Evolutionary conservation across 2,797 vertebrate genomes (phyloP).

Genomic region (Salmo trutta): DNA sequence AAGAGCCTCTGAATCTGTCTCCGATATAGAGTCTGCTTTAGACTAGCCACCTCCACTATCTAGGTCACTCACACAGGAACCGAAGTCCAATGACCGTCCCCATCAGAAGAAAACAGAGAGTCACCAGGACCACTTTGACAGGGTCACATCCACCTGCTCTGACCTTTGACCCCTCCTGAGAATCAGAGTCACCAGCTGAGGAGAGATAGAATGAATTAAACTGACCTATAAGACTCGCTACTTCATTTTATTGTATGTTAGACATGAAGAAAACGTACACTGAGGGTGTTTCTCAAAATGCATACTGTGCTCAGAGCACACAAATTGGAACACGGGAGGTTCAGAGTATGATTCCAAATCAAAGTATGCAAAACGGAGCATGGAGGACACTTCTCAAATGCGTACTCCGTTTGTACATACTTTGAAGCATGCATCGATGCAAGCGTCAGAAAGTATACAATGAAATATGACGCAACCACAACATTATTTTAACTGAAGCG

Average conservation of each 20-base stretch:
- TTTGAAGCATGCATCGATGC: too few relatives aligned
- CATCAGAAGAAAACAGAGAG: slow-evolving; percentile 22
- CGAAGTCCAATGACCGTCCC: neutral
- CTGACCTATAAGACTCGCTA: neutral
- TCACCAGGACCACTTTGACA: slow-evolving; percentile 17
- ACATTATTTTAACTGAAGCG: too few relatives aligned
- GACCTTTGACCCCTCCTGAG: neutral
- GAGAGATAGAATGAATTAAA: neutral
- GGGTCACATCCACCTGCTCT: neutral
- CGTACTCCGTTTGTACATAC: too few relatives aligned
- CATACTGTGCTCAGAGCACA: too few relatives aligned
- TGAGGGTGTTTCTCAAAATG: too few relatives aligned
- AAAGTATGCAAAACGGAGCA: too few relatives aligned
- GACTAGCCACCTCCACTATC: neutral
- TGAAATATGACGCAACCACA: too few relatives aligned
- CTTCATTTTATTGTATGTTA: neutral
- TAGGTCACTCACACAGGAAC: neutral
- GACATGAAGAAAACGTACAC: neutral
- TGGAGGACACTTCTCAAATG: too few relatives aligned
- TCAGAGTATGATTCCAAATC: too few relatives aligned
- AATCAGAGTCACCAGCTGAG: neutral
- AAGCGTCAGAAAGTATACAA: too few relatives aligned
- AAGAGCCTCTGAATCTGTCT: neutral
- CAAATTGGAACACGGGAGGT: too few relatives aligned
- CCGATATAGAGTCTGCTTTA: neutral